These are phyloP conservation scores for Carcina quercana DNA, from an alignment of 2,888 invertebrate genomes.

Conservation along the genomic window DNA sequence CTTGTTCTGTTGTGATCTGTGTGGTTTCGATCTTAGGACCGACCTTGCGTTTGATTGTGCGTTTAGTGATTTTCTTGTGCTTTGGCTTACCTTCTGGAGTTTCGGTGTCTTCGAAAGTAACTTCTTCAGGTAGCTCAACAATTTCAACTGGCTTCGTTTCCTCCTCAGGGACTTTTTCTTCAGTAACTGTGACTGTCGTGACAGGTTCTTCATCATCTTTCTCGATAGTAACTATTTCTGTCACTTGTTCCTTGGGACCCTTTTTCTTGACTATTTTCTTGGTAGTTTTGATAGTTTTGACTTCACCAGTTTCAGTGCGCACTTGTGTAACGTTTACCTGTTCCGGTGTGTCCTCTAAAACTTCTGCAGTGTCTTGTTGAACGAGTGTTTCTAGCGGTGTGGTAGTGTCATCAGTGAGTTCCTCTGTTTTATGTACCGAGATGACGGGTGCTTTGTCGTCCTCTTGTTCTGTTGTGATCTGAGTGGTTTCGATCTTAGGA, in stretches of 20 bases:
- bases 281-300: constrained; percentile 12
- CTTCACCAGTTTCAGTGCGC: constrained; percentile 10
- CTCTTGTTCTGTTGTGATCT: constrained; percentile 18
- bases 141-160: constrained; percentile 26
- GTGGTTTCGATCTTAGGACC: constrained; percentile 24
- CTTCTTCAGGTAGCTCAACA: constrained; percentile 35
- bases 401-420: constrained; percentile 24
- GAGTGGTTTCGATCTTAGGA: constrained; percentile 24
- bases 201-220: constrained; percentile 18
- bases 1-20: constrained; percentile 17
- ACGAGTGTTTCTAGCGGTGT: constrained; percentile 15
- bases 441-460: constrained; percentile 27
- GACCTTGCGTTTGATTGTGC: constrained; percentile 28
- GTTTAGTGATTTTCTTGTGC: constrained; percentile 24
- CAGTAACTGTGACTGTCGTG: constrained; percentile 15
- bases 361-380: constrained; percentile 21
- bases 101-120: constrained; percentile 13
- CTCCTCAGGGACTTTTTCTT: constrained; percentile 10
- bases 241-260: constrained; percentile 12
- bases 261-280: constrained; percentile 22
- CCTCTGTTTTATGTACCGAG: constrained; percentile 24
- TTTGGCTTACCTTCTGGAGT: constrained; percentile 20
- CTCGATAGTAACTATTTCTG: constrained; percentile 19
- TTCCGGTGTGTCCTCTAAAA: constrained; percentile 18
- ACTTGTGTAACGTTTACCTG: constrained; percentile 8